Evolutionary conservation across 2,113 vertebrate genomes (phyloP).

Genomic region (Spea bombifrons): DNA sequence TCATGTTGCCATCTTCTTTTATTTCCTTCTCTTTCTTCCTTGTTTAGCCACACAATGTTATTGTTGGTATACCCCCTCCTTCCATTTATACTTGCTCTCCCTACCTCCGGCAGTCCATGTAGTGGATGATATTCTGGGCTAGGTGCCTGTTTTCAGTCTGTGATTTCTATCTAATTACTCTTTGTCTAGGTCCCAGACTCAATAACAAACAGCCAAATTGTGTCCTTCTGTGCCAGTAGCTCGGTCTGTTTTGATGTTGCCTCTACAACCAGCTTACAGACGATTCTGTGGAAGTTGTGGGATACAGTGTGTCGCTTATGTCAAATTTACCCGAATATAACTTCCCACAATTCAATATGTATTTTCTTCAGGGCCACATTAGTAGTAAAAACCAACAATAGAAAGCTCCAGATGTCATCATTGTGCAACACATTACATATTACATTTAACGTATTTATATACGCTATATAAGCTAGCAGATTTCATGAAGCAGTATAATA

Average conservation of each 20-base stretch:
- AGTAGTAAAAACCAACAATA: background rate
- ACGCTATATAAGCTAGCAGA: background rate
- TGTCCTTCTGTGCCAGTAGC: slow-evolving; percentile 22
- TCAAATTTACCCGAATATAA: background rate
- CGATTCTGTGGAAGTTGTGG: slow-evolving; percentile 21
- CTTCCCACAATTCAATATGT: background rate
- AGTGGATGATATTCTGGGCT: slow-evolving; percentile 35
- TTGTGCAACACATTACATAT: background rate
- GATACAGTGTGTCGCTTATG: background rate
- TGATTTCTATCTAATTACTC: slow-evolving; percentile 44
- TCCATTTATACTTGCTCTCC: slow-evolving; percentile 13
- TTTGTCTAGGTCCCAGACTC: slow-evolving; percentile 45
- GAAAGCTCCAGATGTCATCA: background rate
- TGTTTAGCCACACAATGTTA: background rate
- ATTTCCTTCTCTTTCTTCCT: background rate
- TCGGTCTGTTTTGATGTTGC: slow-evolving; percentile 18
- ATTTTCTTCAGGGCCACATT: background rate
- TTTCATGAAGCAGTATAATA: background rate
- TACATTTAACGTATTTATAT: background rate
- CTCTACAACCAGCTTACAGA: slow-evolving; percentile 14
- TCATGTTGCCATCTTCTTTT: background rate
- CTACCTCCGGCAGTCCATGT: slow-evolving; percentile 4
- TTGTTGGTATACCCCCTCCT: background rate
- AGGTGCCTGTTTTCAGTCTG: slow-evolving; percentile 25
- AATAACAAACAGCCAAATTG: slow-evolving; percentile 36